These are phyloP conservation scores for Hetaerina titia DNA, from an alignment of 2,888 invertebrate species.

Conservation along the genomic window DNA sequence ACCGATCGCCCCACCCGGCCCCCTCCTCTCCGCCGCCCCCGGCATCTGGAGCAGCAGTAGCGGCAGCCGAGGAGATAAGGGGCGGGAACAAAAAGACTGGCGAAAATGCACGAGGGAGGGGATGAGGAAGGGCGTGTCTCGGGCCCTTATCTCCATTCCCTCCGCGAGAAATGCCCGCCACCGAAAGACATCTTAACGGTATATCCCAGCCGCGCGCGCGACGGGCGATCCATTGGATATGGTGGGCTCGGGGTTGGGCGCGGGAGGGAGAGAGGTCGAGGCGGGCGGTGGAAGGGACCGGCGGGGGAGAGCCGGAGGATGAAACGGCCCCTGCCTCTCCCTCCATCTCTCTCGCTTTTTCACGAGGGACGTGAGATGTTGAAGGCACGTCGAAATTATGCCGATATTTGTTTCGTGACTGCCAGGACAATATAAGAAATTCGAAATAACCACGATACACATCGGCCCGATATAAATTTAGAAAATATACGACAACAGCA, in stretches of 20 bases:
- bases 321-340: no score
- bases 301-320: no score
- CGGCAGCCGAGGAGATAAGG: not conserved
- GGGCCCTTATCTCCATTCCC: not conserved
- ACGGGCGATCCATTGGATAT: conserved; percentile 22
- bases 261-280: not conserved
- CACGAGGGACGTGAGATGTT: no score
- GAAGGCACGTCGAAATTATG: no score
- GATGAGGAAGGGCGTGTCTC: conserved; percentile 27
- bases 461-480: no score
- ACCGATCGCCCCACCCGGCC: no score
- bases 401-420: no score
- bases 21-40: not conserved
- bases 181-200: conserved; percentile 27
- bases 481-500: no score
- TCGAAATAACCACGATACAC: no score
- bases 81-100: not conserved
- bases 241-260: not conserved
- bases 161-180: conserved; percentile 26
- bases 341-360: no score
- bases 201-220: not conserved
- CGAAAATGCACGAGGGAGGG: not conserved
- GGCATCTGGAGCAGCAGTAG: not conserved
- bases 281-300: no score
- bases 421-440: no score